Evolutionary conservation across 1,140 invertebrate species (phyloP), one percentile per base, ranked within the genome.

Genomic region (Macrocentrus cingulum): DNA sequence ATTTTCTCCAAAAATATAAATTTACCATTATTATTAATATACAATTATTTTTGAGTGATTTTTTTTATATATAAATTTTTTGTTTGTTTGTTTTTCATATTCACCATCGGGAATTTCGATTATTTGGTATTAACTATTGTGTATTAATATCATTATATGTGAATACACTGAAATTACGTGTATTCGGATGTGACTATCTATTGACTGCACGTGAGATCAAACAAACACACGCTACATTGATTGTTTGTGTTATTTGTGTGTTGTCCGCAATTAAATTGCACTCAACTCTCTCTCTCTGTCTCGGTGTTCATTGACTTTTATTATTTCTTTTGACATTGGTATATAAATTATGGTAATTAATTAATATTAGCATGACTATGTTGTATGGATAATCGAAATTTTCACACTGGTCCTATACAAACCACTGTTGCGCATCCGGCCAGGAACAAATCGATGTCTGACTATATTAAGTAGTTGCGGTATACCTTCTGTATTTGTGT

Each of bases 1-100:
- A 55, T 59, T 63, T 59, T 62, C 66, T 74, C 75, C 74, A 76
- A 76, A 76, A 76, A 75, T 76, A 75, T 74, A 75, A 75, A 74
- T 76, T 75, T 68, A 66, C 67, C 36, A 59, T 45, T 68, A 66
- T 67, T 74, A 60, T 69, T 68, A 66, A 68, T 74, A 60, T 69
- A 73, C 67, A 70, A 59, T 72, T 69, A 32, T 53, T 41, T 36
- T 34, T 16, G 15, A 42, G 29, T n/a, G n/a, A n/a, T 42, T 23
- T 55, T 32, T 32, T 55, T 46, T 32, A 2, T 22, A 1, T 46
- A 46, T n/a, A n/a, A 25, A n/a, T 22, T 46, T 22, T 23, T 23
- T 25, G 16, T 49, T 50, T 50, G 15, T 50, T 19, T 50, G 7
- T 50, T 20, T 50, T 34, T 9, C 18, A 34, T 23, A 19, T 18